Conservation (phyloP, 2,797 vertebrate genomes). For the Sciurus vulgaris region DNA sequence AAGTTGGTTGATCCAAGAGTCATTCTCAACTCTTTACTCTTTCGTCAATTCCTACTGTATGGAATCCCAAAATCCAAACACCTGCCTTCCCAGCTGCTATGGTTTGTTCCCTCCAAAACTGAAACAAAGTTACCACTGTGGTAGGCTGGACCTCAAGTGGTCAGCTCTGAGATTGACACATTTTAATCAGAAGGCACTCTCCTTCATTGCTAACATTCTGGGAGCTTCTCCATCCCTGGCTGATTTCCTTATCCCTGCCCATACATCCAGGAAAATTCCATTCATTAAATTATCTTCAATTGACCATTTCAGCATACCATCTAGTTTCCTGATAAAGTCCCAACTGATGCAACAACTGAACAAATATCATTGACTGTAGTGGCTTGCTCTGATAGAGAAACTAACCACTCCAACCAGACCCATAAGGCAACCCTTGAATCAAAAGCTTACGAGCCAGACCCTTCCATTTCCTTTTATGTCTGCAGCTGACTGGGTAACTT, state of each 20-base stretch:
- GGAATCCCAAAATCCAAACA: background rate
- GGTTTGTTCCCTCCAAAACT: background rate
- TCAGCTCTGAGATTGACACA: background rate
- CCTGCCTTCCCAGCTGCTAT: background rate
- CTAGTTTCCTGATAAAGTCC: constrained; percentile 10
- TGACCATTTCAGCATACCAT: background rate
- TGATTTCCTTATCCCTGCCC: background rate
- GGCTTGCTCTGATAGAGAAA: background rate
- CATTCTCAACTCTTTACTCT: background rate
- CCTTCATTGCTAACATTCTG: background rate
- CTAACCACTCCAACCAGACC: background rate
- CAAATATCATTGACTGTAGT: background rate
- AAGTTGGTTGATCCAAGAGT: background rate
- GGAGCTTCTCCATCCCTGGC: background rate
- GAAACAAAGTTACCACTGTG: background rate
- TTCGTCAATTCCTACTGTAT: background rate
- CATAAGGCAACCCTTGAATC: background rate
- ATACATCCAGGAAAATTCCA: background rate
- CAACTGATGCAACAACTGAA: background rate
- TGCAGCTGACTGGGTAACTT: background rate
- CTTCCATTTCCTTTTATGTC: background rate
- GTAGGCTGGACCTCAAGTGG: background rate
- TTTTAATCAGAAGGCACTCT: background rate
- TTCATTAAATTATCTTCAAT: background rate
- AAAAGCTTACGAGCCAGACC: background rate